Evolutionary conservation across 2,113 vertebrate genomes (phyloP).

Genomic region (Oryzias curvinotus): DNA sequence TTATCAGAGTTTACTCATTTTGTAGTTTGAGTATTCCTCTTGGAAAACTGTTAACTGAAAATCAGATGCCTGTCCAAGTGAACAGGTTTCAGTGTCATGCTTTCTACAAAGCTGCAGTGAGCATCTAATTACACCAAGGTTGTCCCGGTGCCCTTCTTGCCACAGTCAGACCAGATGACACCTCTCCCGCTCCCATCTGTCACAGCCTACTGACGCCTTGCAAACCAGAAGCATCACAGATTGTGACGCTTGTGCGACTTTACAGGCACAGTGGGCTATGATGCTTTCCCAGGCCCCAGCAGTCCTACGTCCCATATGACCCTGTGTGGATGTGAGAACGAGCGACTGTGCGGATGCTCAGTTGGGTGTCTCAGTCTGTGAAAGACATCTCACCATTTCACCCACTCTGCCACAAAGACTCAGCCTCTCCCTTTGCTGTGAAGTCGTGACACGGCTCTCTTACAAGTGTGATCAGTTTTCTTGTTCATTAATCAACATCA

Average conservation of each 20-base stretch:
- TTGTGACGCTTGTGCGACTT: conserved; percentile 69
- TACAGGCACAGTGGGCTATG: conserved; percentile 56
- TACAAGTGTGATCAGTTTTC: not conserved
- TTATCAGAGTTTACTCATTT: too few relatives aligned
- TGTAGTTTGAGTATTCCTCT: not conserved
- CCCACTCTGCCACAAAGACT: conserved; percentile 10
- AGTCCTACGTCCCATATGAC: conserved; percentile 54
- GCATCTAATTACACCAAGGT: conserved; percentile 54
- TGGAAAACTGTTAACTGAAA: not conserved
- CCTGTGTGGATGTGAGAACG: conserved; percentile 40
- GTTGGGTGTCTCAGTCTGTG: conserved; percentile 54
- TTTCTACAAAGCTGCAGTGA: conserved; percentile 20
- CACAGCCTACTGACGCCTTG: conserved; percentile 18
- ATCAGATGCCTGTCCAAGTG: conserved; percentile 2
- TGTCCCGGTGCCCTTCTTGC: conserved; percentile 34
- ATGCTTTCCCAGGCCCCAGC: conserved; percentile 29
- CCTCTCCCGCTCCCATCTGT: conserved; percentile 60
- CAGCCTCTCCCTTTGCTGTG: conserved; percentile 17
- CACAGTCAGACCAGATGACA: conserved; percentile 54
- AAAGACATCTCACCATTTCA: conserved; percentile 35
- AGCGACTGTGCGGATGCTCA: conserved; percentile 46
- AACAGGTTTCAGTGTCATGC: conserved; percentile 47
- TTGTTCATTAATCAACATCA: not conserved
- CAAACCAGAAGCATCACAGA: conserved; percentile 65
- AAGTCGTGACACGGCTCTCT: not conserved